Base-by-base conservation (phyloP, 2,888 invertebrate genomes). In the Ectemnius cavifrons region DNA sequence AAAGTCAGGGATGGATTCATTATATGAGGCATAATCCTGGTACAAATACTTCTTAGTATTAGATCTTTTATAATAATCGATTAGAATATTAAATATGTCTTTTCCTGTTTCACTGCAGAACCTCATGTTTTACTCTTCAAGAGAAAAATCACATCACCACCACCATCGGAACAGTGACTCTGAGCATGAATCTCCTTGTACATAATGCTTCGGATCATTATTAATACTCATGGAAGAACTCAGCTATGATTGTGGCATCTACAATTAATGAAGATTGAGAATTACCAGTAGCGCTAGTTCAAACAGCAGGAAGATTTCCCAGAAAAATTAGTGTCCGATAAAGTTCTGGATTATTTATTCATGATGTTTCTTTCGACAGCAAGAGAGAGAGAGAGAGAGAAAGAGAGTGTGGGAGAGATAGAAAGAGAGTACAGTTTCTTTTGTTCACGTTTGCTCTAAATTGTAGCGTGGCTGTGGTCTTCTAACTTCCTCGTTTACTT, bases 11-110 rank as follows among this genome's bases (percentile, higher is more conserved):
- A 64, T 99, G 99, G 99, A 94, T 97, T 14, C 98, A 99, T 91
- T 99, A 98, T 86, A 98, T 99, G 98, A 95, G 95, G 80, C 98
- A 99, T 91, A 94, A 96, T 86, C 99, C 99, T 89, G 97, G 97
- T 97, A 92, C 87, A 37, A 0, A 23, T 18, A n/a, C 57, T 20
- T 64, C 47, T 58, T n/a, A 4, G 52, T 20, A 45, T n/a, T 27
- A 16, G 0, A 64, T 65, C 18, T 52, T 46, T 60, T 5, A 4
- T 52, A 1, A 16, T 16, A 5, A 52, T 52, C 13, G 16, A 37
- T 0, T 37, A 37, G 37, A 1, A 37, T 11, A 8, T 11, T 8
- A 37, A 37, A 37, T 37, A 6, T 14, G 5, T 2, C 0, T 52
- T 16, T 27, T 16, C 66, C 11, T 79, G 86, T 80, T 81, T 83